Conservation (phyloP, 1,140 invertebrate species). For the Nomia melanderi region DNA sequence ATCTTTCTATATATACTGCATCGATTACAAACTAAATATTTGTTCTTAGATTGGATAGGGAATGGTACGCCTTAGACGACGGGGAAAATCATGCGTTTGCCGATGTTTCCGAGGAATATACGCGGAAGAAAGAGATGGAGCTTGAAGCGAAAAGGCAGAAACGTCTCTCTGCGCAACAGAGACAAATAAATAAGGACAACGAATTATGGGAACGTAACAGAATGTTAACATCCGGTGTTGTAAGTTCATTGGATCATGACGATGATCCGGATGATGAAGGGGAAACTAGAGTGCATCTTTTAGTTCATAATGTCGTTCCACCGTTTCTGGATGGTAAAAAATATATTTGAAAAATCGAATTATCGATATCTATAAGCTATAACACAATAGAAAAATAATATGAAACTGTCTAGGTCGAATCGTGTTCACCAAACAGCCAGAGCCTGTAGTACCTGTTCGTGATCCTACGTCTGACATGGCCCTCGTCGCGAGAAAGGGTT, state of each 20-base stretch:
- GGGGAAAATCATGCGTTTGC: constrained; percentile 96
- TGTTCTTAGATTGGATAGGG: constrained; percentile 89
- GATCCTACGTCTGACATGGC: constrained; percentile 99
- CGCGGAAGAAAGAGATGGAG: constrained; percentile 94
- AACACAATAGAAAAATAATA: not conserved
- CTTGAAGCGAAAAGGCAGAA: constrained; percentile 94
- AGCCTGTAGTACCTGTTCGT: constrained; percentile 86
- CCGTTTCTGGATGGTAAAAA: constrained; percentile 97
- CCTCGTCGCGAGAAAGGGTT: constrained; percentile 97
- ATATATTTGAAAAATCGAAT: not conserved
- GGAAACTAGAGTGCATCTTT: constrained; percentile 96
- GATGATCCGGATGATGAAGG: constrained; percentile 96
- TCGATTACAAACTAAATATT: not conserved
- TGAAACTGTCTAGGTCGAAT: constrained; percentile 84
- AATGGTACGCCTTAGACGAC: constrained; percentile 97
- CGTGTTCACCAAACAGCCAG: constrained; percentile 99
- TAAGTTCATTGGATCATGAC: constrained; percentile 93
- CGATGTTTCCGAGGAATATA: constrained; percentile 94
- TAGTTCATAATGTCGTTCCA: constrained; percentile 99
- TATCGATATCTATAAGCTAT: not conserved
- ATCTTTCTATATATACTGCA: not conserved
- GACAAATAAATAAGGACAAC: constrained; percentile 98
- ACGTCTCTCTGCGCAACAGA: constrained; percentile 95
- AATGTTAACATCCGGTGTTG: constrained; percentile 98
- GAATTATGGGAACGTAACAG: constrained; percentile 99